These are phyloP conservation scores for Prostheceraeus crozeri DNA, from an alignment of 2,888 invertebrate species.

Conservation along the genomic window DNA sequence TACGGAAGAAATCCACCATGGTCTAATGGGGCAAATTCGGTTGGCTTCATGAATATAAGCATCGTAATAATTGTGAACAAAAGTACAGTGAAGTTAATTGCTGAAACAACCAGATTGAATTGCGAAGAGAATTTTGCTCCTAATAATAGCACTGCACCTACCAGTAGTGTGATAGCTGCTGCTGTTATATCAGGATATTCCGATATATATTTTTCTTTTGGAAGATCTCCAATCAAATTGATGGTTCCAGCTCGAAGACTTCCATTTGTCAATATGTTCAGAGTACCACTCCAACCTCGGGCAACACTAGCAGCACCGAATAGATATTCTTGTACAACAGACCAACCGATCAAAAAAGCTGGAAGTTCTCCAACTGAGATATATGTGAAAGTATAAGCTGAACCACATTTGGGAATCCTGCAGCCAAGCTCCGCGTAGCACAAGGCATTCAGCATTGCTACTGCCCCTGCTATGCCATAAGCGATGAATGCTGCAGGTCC, in stretches of 20 bases:
- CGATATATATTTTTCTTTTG: conserved; percentile 41
- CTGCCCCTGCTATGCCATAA: conserved; percentile 70
- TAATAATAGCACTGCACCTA: conserved; percentile 57
- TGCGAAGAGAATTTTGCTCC: conserved; percentile 56
- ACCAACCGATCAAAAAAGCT: conserved; percentile 53
- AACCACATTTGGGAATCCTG: conserved; percentile 59
- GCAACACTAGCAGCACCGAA: conserved; percentile 61
- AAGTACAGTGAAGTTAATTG: conserved; percentile 55
- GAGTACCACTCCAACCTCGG: conserved; percentile 57
- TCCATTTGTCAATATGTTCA: conserved; percentile 56
- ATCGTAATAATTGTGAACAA: conserved; percentile 62
- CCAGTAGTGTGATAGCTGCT: conserved; percentile 55
- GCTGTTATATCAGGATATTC: conserved; percentile 58
- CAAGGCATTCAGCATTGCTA: conserved; percentile 63
- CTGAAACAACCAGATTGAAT: conserved; percentile 55
- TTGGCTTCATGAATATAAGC: conserved; percentile 74
- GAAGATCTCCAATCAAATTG: conserved; percentile 27
- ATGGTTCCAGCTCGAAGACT: too few relatives aligned
- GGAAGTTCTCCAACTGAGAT: conserved; percentile 82
- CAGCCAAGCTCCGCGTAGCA: conserved; percentile 56
- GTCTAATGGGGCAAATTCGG: too few relatives aligned
- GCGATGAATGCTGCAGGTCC: conserved; percentile 77
- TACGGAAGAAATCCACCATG: conserved; percentile 51
- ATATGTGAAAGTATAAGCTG: conserved; percentile 84
- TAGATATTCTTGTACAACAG: conserved; percentile 60